phyloP scores from a whole-genome alignment of 2,888 invertebrate genomes.

The Cremastobaeus sp. region DNA sequence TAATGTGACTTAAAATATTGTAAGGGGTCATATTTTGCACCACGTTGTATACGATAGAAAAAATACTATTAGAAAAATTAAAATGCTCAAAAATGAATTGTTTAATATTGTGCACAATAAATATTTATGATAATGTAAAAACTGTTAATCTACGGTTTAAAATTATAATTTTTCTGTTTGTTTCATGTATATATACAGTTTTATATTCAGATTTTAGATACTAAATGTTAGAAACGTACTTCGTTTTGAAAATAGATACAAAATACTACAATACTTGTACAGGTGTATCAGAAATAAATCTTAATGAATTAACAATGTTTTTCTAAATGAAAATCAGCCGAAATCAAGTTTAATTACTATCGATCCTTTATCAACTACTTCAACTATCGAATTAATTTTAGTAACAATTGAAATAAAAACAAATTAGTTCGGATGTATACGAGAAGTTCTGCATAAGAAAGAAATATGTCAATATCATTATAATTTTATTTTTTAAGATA shows the following conservation, averaged over 20 bases:
- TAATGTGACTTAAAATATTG: too few relatives aligned
- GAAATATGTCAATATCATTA: too few relatives aligned
- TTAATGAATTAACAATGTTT: too few relatives aligned
- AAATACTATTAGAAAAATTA: conserved; percentile 9
- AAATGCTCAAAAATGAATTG: conserved; percentile 16
- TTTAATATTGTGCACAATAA: conserved; percentile 44
- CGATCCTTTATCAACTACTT: too few relatives aligned
- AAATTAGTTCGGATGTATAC: too few relatives aligned
- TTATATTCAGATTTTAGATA: conserved; percentile 37
- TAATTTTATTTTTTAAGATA: background rate
- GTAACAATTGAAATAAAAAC: too few relatives aligned
- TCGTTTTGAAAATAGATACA: conserved; percentile 28
- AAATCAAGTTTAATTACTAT: too few relatives aligned
- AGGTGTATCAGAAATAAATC: conserved; percentile 35
- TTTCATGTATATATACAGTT: conserved; percentile 42
- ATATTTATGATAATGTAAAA: conserved; percentile 36
- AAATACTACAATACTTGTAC: conserved; percentile 49
- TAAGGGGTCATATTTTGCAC: too few relatives aligned
- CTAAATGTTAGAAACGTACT: conserved; percentile 36
- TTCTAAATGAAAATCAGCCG: too few relatives aligned
- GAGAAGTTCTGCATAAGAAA: too few relatives aligned
- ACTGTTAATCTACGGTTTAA: conserved; percentile 32
- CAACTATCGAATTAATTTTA: too few relatives aligned
- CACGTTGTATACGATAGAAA: conserved; percentile 1
- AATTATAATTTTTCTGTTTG: conserved; percentile 16